A percentile compares a stretch with the other conserved stretches of the same genome.
Evolutionary conservation across 2,888 invertebrate genomes (phyloP).

Genomic region (Anthoptus insignis): DNA sequence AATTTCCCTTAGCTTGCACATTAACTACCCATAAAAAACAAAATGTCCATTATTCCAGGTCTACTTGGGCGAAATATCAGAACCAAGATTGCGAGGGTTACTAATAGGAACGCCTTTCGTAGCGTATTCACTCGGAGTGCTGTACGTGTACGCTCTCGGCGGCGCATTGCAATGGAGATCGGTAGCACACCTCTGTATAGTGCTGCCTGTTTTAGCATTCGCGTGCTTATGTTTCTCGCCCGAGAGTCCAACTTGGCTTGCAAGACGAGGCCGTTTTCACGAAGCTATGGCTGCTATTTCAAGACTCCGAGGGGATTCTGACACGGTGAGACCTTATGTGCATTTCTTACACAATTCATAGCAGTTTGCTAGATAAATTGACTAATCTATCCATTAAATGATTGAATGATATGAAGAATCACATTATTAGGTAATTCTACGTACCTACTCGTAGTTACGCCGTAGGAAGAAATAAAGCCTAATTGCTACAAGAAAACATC

Average conservation of each 20-base stretch:
- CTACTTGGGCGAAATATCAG: slow-evolving; percentile 92
- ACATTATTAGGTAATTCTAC: no score
- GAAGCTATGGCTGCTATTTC: slow-evolving; percentile 86
- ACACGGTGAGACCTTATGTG: slow-evolving; percentile 60
- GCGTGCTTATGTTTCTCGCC: slow-evolving; percentile 89
- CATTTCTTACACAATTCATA: not conserved
- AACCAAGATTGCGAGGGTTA: slow-evolving; percentile 89
- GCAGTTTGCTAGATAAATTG: no score
- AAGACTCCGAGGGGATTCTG: slow-evolving; percentile 87
- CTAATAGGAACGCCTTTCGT: slow-evolving; percentile 91
- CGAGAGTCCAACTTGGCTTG: slow-evolving; percentile 92
- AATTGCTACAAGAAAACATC: no score
- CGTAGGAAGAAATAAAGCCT: no score
- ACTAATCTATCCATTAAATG: no score
- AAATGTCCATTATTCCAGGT: no score
- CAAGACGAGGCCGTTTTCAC: slow-evolving; percentile 86
- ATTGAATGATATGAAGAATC: no score
- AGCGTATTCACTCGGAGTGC: slow-evolving; percentile 91
- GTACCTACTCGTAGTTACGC: no score
- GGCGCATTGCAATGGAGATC: slow-evolving; percentile 90
- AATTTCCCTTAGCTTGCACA: no score
- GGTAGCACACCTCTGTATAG: slow-evolving; percentile 89
- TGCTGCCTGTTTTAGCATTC: slow-evolving; percentile 88
- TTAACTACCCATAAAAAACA: no score
- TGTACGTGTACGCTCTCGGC: slow-evolving; percentile 91